Base-by-base conservation (phyloP, 1,140 invertebrate genomes). In the Cataglyphis hispanica region DNA sequence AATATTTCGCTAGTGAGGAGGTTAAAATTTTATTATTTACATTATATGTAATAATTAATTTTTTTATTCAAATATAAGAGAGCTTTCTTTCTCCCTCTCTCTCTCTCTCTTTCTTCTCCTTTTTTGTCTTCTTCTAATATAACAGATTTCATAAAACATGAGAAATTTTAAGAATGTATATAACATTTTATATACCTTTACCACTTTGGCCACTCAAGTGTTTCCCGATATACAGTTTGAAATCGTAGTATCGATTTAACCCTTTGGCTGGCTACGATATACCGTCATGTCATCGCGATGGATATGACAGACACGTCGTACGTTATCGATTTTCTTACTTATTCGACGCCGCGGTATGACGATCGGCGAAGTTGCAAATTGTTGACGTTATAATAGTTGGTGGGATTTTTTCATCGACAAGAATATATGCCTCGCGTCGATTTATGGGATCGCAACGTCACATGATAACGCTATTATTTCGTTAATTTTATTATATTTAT, bases 311-410 rank as follows among this genome's bases (percentile, higher is more conserved):
- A 83, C 67, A 83, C 66, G 78, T 74, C 27, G 78, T 83, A 46
- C 56, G 78, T 61, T 83, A 83, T 83, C 67, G 78, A 83, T 83
- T 83, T 83, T 83, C 56, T 60, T 43, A 67, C 67, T 60, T 46
- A 67, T 83, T 46, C 61, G 78, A 72, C 53, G 66, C 3, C 53
- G 25, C 53, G 77, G 16, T 56, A 80, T 69, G 64, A 81, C 50
- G 66, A 81, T 16, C 66, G 1, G 25, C 27, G 37, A n/a, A 46
- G 22, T 53, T 83, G 37, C 34, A 83, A 83, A 72, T 83, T 74
- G 67, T 34, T 34, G 67, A 53, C 19, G 50, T 74, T 83, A 25
- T 83, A 74, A 83, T 46, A 72, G 78, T 74, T 40, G 78, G 50
- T 34, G 22, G 53, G 53, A 81, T 81, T 81, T 50, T 50, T 50